Evolutionary conservation across 2,888 invertebrate genomes (phyloP).

Genomic region (Sarcophaga rosellei): DNA sequence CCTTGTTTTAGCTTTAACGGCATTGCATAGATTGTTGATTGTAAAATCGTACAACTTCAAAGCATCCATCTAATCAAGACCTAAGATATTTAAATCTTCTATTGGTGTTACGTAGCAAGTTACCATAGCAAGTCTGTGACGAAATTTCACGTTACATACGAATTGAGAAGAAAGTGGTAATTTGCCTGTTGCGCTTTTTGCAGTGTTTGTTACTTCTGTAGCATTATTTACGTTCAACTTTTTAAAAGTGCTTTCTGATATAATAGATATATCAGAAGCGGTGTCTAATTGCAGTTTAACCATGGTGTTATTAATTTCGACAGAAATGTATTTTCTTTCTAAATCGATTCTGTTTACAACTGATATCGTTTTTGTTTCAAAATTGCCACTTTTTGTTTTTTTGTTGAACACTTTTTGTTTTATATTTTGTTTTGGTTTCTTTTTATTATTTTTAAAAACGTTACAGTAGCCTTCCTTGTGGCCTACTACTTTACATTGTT

Average conservation of each 20-base stretch:
- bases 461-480: conserved; percentile 66
- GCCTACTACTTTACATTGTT: conserved; percentile 54
- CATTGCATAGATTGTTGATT: no score
- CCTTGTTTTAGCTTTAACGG: no score
- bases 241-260: conserved; percentile 62
- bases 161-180: conserved; percentile 63
- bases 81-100: no score
- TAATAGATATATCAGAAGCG: conserved; percentile 65
- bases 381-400: neutral
- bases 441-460: conserved; percentile 21
- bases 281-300: conserved; percentile 62
- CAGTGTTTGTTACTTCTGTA: conserved; percentile 42
- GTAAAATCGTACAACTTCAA: no score
- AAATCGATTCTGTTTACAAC: conserved; percentile 56
- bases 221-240: conserved; percentile 35
- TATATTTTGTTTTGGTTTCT: conserved; percentile 18
- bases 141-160: conserved; percentile 48
- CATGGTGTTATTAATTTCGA: conserved; percentile 61
- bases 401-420: conserved; percentile 4
- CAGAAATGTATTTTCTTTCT: conserved; percentile 62
- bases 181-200: conserved; percentile 64
- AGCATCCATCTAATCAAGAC: no score
- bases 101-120: conserved; percentile 47
- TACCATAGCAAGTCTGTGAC: conserved; percentile 14
- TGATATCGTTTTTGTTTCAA: conserved; percentile 49